Evolutionary conservation across 35 echinoderm and acorn worm genomes (phyloP).

Genomic region (Ptychodera flava): DNA sequence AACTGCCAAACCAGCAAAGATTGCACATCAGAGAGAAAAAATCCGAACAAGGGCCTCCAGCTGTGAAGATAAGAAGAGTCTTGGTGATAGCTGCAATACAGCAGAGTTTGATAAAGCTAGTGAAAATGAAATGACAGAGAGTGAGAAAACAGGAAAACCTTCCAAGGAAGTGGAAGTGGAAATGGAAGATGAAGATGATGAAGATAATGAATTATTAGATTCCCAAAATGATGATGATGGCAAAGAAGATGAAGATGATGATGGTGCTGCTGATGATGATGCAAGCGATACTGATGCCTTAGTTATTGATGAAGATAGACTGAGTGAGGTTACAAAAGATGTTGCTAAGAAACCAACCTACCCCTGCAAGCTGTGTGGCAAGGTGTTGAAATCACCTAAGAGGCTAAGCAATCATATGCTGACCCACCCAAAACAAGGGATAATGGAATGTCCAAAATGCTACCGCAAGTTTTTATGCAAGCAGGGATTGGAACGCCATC

Average conservation of each 20-base stretch:
- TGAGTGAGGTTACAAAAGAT: not conserved
- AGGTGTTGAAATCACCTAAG: not conserved
- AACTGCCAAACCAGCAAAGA: not conserved
- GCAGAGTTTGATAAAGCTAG: not conserved
- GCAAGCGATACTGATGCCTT: not conserved
- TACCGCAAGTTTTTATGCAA: not conserved
- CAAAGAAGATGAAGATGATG: not conserved
- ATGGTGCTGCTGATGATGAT: not conserved
- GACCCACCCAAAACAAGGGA: not conserved
- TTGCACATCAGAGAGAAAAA: not conserved
- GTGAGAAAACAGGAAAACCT: not conserved
- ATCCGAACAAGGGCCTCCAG: not conserved
- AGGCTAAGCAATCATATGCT: not conserved
- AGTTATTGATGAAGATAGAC: not conserved
- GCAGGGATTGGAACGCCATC: slow-evolving; percentile 10
- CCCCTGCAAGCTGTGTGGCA: not conserved
- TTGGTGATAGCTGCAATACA: not conserved
- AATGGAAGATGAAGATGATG: not conserved
- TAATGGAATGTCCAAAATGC: not conserved
- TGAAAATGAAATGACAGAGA: not conserved
- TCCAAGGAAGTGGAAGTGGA: not conserved
- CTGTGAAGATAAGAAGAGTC: not conserved
- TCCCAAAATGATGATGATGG: not conserved
- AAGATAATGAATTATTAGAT: not conserved
- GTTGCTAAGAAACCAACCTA: not conserved